Conservation (phyloP, 2,113 vertebrate genomes). For the Charina bottae region DNA sequence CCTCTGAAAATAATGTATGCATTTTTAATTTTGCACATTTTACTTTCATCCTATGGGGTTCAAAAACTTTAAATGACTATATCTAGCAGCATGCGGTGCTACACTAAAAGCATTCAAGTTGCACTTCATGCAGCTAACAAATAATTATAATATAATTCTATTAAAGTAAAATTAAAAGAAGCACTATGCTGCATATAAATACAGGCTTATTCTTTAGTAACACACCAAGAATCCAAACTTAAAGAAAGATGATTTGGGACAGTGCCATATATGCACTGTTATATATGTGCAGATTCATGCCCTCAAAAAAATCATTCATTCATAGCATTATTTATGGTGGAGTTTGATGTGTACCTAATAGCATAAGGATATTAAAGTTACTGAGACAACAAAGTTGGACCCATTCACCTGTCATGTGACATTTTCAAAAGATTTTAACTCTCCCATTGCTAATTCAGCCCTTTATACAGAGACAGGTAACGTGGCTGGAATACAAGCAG, state of each 20-base stretch:
- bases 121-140: not conserved
- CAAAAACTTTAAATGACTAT: not conserved
- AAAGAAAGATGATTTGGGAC: not conserved
- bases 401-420: not conserved
- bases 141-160: not conserved
- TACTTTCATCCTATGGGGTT: not conserved
- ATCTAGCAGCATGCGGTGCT: not conserved
- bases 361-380: not conserved
- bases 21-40: not conserved
- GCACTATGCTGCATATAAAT: not conserved
- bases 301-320: not conserved
- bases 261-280: not conserved
- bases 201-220: not conserved
- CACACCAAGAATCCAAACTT: not conserved
- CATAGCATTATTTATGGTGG: not conserved
- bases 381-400: not conserved
- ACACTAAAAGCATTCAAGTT: not conserved
- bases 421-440: not conserved
- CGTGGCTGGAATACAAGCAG: not conserved
- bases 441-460: not conserved
- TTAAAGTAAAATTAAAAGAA: conserved; percentile 4
- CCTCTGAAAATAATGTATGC: accelerated
- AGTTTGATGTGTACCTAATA: not conserved
- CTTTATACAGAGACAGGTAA: not conserved
- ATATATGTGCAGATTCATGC: not conserved